Evolutionary conservation across 2,888 invertebrate species (phyloP).

Genomic region (Macropis europaea): DNA sequence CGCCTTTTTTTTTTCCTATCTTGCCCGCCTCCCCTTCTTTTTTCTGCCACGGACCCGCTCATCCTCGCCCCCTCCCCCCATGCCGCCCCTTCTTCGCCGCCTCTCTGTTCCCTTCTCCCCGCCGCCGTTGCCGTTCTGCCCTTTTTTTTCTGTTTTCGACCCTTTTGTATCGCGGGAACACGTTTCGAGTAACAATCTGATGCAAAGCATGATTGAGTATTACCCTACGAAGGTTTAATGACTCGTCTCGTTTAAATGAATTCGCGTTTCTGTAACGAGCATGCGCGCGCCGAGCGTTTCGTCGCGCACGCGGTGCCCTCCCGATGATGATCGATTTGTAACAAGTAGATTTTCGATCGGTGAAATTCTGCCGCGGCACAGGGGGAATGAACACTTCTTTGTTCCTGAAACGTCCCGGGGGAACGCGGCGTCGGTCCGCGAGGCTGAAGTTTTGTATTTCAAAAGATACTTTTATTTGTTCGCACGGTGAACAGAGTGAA

Average conservation of each 20-base stretch:
- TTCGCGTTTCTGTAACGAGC: slow-evolving; percentile 43
- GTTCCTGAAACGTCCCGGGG: too few relatives aligned
- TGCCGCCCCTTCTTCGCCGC: neutral
- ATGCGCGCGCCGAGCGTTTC: slow-evolving; percentile 13
- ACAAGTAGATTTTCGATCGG: too few relatives aligned
- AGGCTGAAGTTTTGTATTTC: too few relatives aligned
- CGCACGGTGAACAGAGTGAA: too few relatives aligned
- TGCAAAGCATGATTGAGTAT: slow-evolving; percentile 42
- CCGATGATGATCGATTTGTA: too few relatives aligned
- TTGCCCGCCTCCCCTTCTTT: neutral
- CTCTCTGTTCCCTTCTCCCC: neutral
- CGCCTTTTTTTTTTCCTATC: neutral
- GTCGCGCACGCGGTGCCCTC: too few relatives aligned
- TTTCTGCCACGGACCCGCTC: neutral
- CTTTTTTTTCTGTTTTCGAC: neutral
- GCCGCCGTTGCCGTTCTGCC: neutral
- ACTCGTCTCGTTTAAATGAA: slow-evolving; percentile 42
- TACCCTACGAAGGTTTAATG: slow-evolving; percentile 43
- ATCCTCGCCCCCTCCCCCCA: neutral
- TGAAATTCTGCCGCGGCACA: too few relatives aligned
- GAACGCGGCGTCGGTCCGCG: too few relatives aligned
- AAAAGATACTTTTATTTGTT: too few relatives aligned
- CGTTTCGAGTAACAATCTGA: slow-evolving; percentile 52
- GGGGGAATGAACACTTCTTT: too few relatives aligned
- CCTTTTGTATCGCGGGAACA: slow-evolving; percentile 26